A percentile compares a stretch with the other conserved stretches of the same genome.
phyloP scores from a whole-genome alignment of 2,113 vertebrate species.

The Podilymbus podiceps region DNA sequence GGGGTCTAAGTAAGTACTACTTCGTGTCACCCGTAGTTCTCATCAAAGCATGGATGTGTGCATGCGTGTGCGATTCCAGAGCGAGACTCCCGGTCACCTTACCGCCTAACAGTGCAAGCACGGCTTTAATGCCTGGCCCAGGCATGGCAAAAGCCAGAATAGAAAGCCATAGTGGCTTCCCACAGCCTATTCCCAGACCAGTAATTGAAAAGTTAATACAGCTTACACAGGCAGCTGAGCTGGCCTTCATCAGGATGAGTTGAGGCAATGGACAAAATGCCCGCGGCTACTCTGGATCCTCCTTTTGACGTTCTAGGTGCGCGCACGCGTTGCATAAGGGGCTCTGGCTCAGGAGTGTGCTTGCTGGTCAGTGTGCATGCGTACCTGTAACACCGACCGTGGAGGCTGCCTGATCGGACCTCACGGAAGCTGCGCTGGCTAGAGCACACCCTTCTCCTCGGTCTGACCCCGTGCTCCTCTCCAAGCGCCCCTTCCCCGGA shows the following conservation, averaged over 20 bases:
- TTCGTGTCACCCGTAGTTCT: background rate
- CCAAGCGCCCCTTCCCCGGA: background rate
- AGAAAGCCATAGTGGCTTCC: background rate
- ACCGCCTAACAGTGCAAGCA: background rate
- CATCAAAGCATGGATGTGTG: background rate
- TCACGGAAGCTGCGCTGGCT: background rate
- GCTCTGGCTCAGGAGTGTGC: background rate
- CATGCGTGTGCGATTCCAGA: background rate
- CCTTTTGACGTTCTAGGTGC: background rate
- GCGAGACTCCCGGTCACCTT: background rate
- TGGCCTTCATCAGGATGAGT: background rate
- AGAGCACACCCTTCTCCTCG: background rate
- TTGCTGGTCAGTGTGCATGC: accelerated
- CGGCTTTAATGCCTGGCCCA: background rate
- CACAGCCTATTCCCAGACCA: background rate
- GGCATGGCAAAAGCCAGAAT: background rate
- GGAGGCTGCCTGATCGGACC: background rate
- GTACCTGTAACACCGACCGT: background rate
- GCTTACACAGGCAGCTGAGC: background rate
- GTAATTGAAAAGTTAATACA: background rate
- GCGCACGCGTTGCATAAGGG: accelerated
- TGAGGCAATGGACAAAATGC: background rate
- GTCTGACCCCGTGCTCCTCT: background rate
- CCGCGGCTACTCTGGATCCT: background rate
- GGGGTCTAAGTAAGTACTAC: background rate